phyloP scores from a whole-genome alignment of 2,888 invertebrate genomes.

The Drosophila anomalata region DNA sequence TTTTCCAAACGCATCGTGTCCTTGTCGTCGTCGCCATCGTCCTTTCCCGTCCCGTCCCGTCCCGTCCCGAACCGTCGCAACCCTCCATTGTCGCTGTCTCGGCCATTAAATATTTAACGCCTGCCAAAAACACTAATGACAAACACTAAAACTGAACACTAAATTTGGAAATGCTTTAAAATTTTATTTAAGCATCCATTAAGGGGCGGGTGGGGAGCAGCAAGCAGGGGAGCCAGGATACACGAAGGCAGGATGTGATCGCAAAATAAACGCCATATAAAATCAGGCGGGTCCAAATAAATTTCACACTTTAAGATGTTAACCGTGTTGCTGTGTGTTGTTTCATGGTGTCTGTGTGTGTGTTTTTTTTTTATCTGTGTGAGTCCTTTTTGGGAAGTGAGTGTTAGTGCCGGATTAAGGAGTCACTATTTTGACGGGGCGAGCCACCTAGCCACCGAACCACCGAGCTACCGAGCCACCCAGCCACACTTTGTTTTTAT shows the following conservation, averaged over 20 bases:
- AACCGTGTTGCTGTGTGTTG: not conserved
- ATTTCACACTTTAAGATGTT: constrained; percentile 68
- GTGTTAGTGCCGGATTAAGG: constrained; percentile 7
- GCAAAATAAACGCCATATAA: constrained; percentile 71
- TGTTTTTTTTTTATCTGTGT: not conserved
- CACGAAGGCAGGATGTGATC: constrained; percentile 33
- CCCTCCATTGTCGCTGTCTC: constrained; percentile 21
- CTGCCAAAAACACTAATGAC: constrained; percentile 77
- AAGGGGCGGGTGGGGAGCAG: constrained; percentile 47
- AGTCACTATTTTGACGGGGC: constrained; percentile 32
- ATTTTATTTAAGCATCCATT: constrained; percentile 76
- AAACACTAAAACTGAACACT: constrained; percentile 75
- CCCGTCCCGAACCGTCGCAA: not conserved
- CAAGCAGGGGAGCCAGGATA: not conserved
- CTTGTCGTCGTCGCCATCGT: not conserved
- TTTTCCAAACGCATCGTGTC: constrained; percentile 21
- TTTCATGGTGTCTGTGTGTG: constrained; percentile 13
- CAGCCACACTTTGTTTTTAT: constrained; percentile 72
- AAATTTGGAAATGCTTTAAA: constrained; percentile 74
- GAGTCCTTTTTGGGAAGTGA: not conserved
- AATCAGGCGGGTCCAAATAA: constrained; percentile 73
- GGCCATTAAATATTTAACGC: constrained; percentile 75
- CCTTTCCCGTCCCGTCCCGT: not conserved
- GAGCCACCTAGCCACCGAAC: not conserved
- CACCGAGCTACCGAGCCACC: constrained; percentile 47